These are phyloP conservation scores for Anticlea derivata DNA, from an alignment of 2,888 invertebrate species.

Conservation along the genomic window DNA sequence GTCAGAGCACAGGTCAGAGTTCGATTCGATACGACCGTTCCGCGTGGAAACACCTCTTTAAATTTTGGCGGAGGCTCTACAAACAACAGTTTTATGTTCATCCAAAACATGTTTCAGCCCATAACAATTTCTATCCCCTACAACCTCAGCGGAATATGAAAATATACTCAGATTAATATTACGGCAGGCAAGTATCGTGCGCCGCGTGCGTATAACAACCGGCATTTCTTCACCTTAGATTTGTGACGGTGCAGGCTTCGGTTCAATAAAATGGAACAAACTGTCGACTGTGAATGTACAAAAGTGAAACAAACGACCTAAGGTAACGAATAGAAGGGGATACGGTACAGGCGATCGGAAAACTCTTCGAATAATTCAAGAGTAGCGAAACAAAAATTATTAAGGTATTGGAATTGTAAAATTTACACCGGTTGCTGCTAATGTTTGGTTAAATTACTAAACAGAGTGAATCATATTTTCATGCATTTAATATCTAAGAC, in stretches of 20 bases:
- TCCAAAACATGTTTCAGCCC: constrained; percentile 22
- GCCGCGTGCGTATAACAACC: constrained; percentile 59
- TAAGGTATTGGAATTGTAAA: background rate
- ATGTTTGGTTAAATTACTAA: too few relatives aligned
- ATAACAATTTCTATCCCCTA: constrained; percentile 51
- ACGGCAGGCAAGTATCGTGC: constrained; percentile 48
- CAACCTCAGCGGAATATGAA: constrained; percentile 66
- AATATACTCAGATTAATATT: constrained; percentile 68
- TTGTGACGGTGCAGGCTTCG: constrained; percentile 51
- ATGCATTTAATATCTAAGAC: too few relatives aligned
- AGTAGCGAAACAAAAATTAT: constrained; percentile 4
- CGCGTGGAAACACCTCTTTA: constrained; percentile 5
- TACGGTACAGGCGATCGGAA: constrained; percentile 34
- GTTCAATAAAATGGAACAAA: constrained; percentile 62
- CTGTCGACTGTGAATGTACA: constrained; percentile 52
- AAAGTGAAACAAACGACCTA: constrained; percentile 57
- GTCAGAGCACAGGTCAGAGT: constrained; percentile 20
- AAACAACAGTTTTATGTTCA: constrained; percentile 8
- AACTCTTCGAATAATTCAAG: constrained; percentile 28
- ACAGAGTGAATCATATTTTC: too few relatives aligned
- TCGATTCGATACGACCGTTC: constrained; percentile 10
- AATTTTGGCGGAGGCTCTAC: background rate
- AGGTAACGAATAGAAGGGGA: constrained; percentile 50
- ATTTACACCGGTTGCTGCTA: background rate
- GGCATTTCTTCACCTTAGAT: constrained; percentile 57